A percentile compares a stretch with the other conserved stretches of the same genome.
These are phyloP conservation scores for Pogonomyrmex californicus DNA, from an alignment of 1,140 invertebrate genomes.

Conservation along the genomic window DNA sequence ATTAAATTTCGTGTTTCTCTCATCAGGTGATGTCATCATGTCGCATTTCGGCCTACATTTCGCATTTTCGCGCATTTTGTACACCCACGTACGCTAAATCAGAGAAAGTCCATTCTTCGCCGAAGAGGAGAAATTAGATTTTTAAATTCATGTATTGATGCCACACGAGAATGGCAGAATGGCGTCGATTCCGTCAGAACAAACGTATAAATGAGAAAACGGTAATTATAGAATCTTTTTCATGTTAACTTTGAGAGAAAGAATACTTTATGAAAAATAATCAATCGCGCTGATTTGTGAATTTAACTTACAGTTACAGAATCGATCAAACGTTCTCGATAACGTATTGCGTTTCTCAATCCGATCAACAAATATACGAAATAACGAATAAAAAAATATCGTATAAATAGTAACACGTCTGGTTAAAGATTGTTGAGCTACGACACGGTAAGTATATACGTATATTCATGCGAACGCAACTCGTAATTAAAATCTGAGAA, in stretches of 20 bases:
- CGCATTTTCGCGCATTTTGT: constrained; percentile 19
- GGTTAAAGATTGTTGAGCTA: constrained; percentile 39
- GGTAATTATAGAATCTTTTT: neutral
- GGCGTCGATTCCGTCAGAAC: neutral
- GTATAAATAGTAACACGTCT: constrained; percentile 47
- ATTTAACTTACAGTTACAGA: constrained; percentile 1
- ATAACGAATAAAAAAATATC: constrained; percentile 11
- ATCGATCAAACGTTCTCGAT: constrained; percentile 17
- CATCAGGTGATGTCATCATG: constrained; percentile 9
- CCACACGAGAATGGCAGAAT: neutral
- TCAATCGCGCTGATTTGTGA: neutral
- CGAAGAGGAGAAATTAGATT: constrained; percentile 51
- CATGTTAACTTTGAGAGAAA: constrained; percentile 9
- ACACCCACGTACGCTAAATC: constrained; percentile 37
- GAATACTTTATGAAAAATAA: neutral
- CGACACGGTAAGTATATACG: no score
- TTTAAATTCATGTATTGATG: constrained; percentile 52
- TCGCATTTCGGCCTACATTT: constrained; percentile 28
- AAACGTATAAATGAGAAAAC: constrained; percentile 36
- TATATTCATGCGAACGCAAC: neutral
- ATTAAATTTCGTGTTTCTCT: constrained; percentile 11
- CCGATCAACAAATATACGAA: neutral
- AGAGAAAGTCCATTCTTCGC: constrained; percentile 51
- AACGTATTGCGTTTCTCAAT: constrained; percentile 30
- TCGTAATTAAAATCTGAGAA: constrained; percentile 55